phyloP scores from a whole-genome alignment of 2,113 vertebrate species.

The Peromyscus leucopus region DNA sequence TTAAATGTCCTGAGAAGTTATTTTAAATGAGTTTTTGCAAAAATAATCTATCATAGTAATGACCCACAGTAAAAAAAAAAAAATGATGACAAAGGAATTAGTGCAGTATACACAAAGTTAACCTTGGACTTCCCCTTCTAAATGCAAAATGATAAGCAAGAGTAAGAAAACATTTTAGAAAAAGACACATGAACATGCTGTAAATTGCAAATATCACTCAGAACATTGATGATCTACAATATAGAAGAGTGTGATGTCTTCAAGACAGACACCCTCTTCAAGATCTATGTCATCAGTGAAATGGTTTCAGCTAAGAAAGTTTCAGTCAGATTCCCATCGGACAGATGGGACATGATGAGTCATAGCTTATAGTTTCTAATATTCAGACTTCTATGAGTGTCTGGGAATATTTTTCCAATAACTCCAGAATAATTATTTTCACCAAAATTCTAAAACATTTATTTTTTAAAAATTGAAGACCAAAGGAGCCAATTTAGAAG shows the following conservation, averaged over 20 bases:
- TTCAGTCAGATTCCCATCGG: not conserved
- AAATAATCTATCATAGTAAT: conserved; percentile 67
- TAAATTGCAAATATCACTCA: conserved; percentile 37
- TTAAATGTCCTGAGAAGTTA: not conserved
- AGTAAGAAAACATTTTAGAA: conserved; percentile 58
- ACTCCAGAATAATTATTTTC: conserved; percentile 3
- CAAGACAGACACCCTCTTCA: not conserved
- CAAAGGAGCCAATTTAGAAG: conserved; percentile 31
- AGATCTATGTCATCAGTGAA: not conserved
- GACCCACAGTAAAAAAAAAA: conserved; percentile 47
- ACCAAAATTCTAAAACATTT: not conserved
- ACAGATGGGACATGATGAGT: not conserved
- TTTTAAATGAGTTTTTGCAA: conserved; percentile 38
- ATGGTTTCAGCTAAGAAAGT: not conserved
- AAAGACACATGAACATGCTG: not conserved
- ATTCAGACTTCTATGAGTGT: not conserved
- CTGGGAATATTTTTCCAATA: conserved; percentile 52
- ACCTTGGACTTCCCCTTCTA: conserved; percentile 55
- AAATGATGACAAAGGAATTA: conserved; percentile 70
- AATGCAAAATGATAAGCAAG: conserved; percentile 45
- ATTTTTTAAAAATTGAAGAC: not conserved
- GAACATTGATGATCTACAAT: not conserved
- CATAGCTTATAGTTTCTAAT: not conserved
- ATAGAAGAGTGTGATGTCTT: not conserved
- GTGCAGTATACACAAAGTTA: conserved; percentile 65